phyloP scores from a whole-genome alignment of 2,888 invertebrate species.

The Julus scandinavius region DNA sequence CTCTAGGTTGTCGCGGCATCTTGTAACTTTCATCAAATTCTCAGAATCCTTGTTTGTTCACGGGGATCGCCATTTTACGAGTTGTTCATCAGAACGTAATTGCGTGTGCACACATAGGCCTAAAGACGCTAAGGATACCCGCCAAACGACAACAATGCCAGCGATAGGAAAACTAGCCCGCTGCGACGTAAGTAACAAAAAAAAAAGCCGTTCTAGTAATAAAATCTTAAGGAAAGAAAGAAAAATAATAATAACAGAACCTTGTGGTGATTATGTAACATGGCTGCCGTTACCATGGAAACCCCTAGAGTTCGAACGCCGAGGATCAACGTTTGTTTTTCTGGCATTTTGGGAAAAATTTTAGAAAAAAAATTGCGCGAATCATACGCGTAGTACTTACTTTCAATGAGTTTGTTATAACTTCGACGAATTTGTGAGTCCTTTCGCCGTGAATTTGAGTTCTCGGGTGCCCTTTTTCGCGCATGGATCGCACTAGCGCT shows the following conservation, averaged over 20 bases:
- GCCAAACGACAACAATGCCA: background rate
- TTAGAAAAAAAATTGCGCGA: too few relatives aligned
- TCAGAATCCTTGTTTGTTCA: background rate
- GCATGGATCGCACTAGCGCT: too few relatives aligned
- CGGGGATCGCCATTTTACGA: background rate
- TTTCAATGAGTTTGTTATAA: background rate
- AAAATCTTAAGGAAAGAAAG: too few relatives aligned
- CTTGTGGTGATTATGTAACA: background rate
- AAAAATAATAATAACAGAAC: too few relatives aligned
- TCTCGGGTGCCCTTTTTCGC: too few relatives aligned
- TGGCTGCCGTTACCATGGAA: constrained; percentile 17
- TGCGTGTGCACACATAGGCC: background rate
- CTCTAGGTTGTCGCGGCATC: too few relatives aligned
- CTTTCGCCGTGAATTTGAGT: background rate
- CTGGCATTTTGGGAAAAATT: background rate
- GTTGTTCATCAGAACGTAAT: too few relatives aligned
- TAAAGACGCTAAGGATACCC: background rate
- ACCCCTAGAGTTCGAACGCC: background rate
- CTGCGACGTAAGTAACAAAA: background rate
- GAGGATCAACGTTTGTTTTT: background rate
- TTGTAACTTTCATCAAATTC: background rate
- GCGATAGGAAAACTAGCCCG: constrained; percentile 16
- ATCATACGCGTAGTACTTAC: too few relatives aligned
- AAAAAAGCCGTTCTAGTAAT: too few relatives aligned
- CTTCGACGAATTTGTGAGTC: background rate